These are phyloP conservation scores for Plotosus lineatus DNA, from an alignment of 2,113 vertebrate genomes.

Conservation along the genomic window DNA sequence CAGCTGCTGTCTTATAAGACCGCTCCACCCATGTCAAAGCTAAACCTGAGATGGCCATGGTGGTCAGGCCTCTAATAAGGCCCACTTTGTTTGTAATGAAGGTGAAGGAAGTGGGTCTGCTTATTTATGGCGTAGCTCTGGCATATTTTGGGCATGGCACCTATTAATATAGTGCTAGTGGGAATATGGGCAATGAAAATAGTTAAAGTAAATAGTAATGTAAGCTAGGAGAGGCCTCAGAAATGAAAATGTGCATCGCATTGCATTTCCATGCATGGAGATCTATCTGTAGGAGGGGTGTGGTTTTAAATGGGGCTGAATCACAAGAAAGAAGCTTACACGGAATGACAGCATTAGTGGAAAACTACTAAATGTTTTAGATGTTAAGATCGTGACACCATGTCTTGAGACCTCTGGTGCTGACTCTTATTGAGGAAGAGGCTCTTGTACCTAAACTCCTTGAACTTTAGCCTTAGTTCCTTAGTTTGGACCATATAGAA, in stretches of 20 bases:
- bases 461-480: slow-evolving; percentile 49
- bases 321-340: neutral
- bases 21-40: slow-evolving; percentile 25
- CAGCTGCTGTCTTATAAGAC: slow-evolving; percentile 40
- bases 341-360: slow-evolving; percentile 1
- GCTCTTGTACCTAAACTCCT: neutral
- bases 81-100: slow-evolving; percentile 47
- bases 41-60: slow-evolving; percentile 30
- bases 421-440: slow-evolving; percentile 4
- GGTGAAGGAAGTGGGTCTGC: slow-evolving; percentile 43
- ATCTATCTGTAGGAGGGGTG: slow-evolving; percentile 39
- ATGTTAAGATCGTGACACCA: slow-evolving; percentile 21
- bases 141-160: slow-evolving; percentile 49
- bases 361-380: slow-evolving; percentile 23
- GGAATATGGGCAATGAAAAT: slow-evolving; percentile 47
- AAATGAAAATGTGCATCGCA: slow-evolving; percentile 46
- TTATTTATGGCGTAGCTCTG: slow-evolving; percentile 51
- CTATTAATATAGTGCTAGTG: slow-evolving; percentile 52
- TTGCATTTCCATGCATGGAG: slow-evolving; percentile 38
- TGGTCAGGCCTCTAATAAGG: slow-evolving; percentile 50
- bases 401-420: neutral
- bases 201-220: slow-evolving; percentile 48
- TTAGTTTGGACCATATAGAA: slow-evolving; percentile 23
- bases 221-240: slow-evolving; percentile 34
- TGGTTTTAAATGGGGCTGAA: slow-evolving; percentile 29